A percentile compares a stretch with the other conserved stretches of the same genome.
Conservation (phyloP, 2,113 vertebrate genomes). For the Chaetodon auriga region DNA sequence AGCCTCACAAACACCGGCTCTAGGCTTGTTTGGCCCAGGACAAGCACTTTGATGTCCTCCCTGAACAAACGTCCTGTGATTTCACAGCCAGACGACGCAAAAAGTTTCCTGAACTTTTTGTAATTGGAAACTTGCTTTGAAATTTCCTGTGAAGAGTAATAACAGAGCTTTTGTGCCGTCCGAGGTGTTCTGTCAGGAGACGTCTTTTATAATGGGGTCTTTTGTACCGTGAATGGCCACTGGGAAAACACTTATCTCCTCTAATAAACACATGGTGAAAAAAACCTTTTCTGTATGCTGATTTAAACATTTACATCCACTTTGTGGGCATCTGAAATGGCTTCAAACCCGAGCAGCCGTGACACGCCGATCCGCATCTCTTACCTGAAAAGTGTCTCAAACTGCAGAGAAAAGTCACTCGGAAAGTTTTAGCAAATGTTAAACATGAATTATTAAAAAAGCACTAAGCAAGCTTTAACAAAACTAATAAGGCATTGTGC, state of each 20-base stretch:
- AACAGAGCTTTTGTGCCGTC: not conserved
- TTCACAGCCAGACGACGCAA: not conserved
- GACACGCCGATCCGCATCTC: no score
- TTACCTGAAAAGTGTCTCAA: not conserved
- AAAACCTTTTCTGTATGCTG: no score
- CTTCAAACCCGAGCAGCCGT: no score
- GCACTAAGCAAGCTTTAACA: no score
- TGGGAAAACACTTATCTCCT: not conserved
- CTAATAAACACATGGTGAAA: no score
- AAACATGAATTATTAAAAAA: no score
- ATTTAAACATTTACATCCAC: no score
- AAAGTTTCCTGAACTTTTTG: no score
- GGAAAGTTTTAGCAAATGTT: no score
- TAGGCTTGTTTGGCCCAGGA: not conserved
- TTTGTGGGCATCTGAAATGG: no score
- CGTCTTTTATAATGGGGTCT: not conserved
- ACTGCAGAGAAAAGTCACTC: no score
- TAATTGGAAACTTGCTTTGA: not conserved
- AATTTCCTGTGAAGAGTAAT: not conserved
- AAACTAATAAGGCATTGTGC: not conserved
- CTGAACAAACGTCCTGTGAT: not conserved
- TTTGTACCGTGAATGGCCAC: no score
- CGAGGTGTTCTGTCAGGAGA: not conserved
- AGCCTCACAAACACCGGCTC: not conserved
- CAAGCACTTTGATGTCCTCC: not conserved